Percentiles rank a stretch among this genome's conserved stretches.
Conservation (phyloP, 2,888 invertebrate genomes). For the Trichogramma dendrolimi region DNA sequence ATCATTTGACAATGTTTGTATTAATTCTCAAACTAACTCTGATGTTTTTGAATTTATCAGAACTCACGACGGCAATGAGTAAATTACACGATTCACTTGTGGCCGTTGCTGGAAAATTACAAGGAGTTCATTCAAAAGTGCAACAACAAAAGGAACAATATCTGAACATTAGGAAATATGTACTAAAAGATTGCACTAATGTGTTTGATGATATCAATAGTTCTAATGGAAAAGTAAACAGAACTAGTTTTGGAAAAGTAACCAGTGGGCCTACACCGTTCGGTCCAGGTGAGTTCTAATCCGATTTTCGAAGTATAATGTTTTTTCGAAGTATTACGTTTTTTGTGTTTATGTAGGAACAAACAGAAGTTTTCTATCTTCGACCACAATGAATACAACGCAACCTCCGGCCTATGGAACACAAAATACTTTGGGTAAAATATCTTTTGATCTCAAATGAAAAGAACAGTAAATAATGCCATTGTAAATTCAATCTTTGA, state of each 20-base stretch:
- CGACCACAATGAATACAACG: constrained; percentile 39
- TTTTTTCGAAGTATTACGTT: background rate
- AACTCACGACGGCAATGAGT: constrained; percentile 72
- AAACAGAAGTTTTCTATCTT: constrained; percentile 45
- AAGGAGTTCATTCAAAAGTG: constrained; percentile 73
- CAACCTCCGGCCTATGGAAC: constrained; percentile 44
- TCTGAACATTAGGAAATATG: constrained; percentile 73
- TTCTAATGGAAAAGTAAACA: constrained; percentile 38
- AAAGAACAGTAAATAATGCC: background rate
- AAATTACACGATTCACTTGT: constrained; percentile 83
- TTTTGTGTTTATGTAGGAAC: constrained; percentile 35
- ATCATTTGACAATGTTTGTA: constrained; percentile 4
- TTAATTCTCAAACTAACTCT: background rate
- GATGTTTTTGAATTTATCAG: constrained; percentile 52
- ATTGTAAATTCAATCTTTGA: constrained; percentile 12
- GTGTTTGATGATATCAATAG: constrained; percentile 62
- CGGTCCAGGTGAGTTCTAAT: constrained; percentile 41
- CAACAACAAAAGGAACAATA: constrained; percentile 81
- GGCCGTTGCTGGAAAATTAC: constrained; percentile 80
- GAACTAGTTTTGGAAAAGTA: constrained; percentile 48
- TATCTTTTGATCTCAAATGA: constrained; percentile 3
- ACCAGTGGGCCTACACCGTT: constrained; percentile 65
- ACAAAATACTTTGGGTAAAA: constrained; percentile 47
- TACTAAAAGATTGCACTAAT: constrained; percentile 72
- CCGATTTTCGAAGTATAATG: background rate